phyloP scores from a whole-genome alignment of 2,888 invertebrate species.

The Zaprionus lineosus region DNA sequence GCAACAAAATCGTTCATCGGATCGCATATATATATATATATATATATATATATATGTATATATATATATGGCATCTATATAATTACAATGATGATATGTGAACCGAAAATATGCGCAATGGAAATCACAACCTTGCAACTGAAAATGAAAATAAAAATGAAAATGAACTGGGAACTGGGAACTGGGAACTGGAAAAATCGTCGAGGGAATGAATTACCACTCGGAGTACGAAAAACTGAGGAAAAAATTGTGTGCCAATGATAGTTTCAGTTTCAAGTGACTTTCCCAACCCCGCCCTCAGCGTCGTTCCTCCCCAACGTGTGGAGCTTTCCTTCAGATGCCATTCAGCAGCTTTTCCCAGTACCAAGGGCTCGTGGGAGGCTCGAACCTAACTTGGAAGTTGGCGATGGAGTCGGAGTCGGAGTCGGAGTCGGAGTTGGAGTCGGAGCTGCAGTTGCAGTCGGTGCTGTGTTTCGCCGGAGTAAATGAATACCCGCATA shows the following conservation, averaged over 20 bases:
- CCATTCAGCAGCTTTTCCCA: conserved; percentile 44
- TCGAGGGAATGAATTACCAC: too few relatives aligned
- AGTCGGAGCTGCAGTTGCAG: neutral
- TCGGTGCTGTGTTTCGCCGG: neutral
- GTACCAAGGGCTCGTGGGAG: too few relatives aligned
- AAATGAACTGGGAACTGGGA: conserved; percentile 25
- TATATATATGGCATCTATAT: conserved; percentile 7
- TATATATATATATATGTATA: neutral
- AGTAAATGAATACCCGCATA: conserved; percentile 66
- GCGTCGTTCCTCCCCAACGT: neutral
- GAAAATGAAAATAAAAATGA: too few relatives aligned
- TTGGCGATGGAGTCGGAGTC: neutral
- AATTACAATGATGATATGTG: conserved; percentile 15
- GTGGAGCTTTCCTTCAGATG: conserved; percentile 39
- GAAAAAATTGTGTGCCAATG: conserved; percentile 43
- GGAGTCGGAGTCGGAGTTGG: neutral
- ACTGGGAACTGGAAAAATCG: conserved; percentile 42
- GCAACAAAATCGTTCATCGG: too few relatives aligned
- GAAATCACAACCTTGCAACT: conserved; percentile 1
- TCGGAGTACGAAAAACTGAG: neutral
- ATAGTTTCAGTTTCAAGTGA: conserved; percentile 56
- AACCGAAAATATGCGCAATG: conserved; percentile 25
- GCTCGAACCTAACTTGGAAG: too few relatives aligned
- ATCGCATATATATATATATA: neutral
- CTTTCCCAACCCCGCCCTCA: neutral